A percentile compares a stretch with the other conserved stretches of the same genome.
Evolutionary conservation across 2,888 invertebrate genomes (phyloP).

Genomic region (Campoletis raptor): DNA sequence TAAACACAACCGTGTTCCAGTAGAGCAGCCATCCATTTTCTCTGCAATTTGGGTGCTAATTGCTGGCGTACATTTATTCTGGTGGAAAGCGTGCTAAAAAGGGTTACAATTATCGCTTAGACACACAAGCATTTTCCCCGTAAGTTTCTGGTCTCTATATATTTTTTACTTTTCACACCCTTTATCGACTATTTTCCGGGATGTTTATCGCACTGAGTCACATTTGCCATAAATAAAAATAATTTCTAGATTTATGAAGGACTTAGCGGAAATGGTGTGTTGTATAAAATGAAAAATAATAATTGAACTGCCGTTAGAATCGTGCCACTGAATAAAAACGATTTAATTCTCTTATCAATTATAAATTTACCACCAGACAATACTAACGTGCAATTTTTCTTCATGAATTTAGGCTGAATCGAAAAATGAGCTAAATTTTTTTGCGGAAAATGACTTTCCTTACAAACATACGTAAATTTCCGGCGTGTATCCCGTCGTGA

Average conservation of each 20-base stretch:
- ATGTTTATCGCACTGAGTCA: constrained; percentile 26
- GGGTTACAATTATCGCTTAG: constrained; percentile 36
- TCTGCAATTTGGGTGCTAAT: constrained; percentile 40
- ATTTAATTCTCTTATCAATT: constrained; percentile 14
- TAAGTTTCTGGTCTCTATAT: neutral
- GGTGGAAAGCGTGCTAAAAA: constrained; percentile 14
- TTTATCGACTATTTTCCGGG: neutral
- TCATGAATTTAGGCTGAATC: neutral
- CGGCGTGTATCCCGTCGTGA: neutral
- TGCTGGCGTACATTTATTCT: constrained; percentile 20
- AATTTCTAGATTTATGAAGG: constrained; percentile 34
- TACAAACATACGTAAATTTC: constrained; percentile 14
- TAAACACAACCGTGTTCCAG: constrained; percentile 2
- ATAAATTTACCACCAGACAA: neutral
- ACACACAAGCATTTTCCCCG: neutral
- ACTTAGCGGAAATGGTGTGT: constrained; percentile 16
- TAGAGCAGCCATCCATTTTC: neutral
- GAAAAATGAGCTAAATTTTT: constrained; percentile 4
- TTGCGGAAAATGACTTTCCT: constrained; percentile 15
- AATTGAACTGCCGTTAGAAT: constrained; percentile 36
- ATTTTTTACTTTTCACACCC: neutral
- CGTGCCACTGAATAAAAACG: neutral
- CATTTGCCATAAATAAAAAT: constrained; percentile 37
- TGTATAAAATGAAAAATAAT: constrained; percentile 38
- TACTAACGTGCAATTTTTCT: neutral